phyloP scores from a whole-genome alignment of 2,113 vertebrate species.

The Opisthocomus hoazin region DNA sequence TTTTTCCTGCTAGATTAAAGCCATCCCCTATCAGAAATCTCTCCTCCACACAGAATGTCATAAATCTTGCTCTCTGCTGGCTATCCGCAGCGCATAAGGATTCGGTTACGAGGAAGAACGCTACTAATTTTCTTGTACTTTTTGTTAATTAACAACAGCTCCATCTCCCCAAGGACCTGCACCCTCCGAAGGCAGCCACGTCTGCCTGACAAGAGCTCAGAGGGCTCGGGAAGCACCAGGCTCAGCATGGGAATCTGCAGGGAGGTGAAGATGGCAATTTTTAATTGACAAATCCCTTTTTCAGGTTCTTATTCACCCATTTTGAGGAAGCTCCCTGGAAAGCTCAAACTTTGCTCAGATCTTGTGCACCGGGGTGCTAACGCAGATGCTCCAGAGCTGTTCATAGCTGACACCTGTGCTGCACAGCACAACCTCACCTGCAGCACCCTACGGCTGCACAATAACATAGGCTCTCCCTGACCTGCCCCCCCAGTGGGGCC shows the following conservation, averaged over 20 bases:
- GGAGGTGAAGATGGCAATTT: background rate
- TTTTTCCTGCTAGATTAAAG: slow-evolving; percentile 31
- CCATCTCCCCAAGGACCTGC: background rate
- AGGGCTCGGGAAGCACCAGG: background rate
- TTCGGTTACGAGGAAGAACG: background rate
- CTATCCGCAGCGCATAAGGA: background rate
- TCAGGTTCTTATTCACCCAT: background rate
- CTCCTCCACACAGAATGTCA: background rate
- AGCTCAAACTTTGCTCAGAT: background rate
- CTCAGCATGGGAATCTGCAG: background rate
- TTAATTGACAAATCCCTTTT: background rate
- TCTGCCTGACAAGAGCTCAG: background rate
- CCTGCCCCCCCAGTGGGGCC: background rate
- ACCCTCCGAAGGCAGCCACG: accelerated
- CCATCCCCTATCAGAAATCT: slow-evolving; percentile 41
- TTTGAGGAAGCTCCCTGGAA: background rate
- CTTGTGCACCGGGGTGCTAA: background rate
- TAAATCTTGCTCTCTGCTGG: slow-evolving; percentile 33
- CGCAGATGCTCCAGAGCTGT: background rate
- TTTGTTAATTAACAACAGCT: slow-evolving; percentile 36
- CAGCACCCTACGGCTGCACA: background rate
- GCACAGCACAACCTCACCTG: background rate
- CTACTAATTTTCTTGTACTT: slow-evolving; percentile 28
- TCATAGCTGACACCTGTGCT: background rate
- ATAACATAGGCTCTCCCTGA: accelerated